Conservation (phyloP, 2,113 vertebrate genomes). For the Istiophorus platypterus region DNA sequence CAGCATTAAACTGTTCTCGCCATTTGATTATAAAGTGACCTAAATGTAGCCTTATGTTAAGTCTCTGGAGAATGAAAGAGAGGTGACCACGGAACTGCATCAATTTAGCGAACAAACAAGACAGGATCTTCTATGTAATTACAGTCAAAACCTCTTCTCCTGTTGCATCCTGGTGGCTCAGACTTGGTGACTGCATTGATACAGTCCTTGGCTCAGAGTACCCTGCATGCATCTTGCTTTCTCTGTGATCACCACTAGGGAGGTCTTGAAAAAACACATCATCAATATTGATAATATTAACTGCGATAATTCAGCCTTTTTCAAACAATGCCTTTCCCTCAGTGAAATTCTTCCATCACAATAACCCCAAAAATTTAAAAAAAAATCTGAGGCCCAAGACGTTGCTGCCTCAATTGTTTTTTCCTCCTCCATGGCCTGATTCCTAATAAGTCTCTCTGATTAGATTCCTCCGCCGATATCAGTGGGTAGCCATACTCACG, state of each 20-base stretch:
- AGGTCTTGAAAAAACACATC: background rate
- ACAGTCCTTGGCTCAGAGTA: background rate
- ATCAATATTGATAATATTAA: background rate
- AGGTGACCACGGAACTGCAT: background rate
- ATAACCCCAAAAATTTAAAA: conserved; percentile 30
- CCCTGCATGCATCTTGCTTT: background rate
- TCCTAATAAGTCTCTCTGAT: conserved; percentile 76
- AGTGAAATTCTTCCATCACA: conserved; percentile 25
- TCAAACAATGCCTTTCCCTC: conserved; percentile 16
- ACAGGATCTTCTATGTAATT: conserved; percentile 21
- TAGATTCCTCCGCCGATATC: conserved; percentile 77
- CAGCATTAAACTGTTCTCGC: background rate
- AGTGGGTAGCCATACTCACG: conserved; percentile 75
- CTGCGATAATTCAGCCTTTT: background rate
- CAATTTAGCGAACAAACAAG: conserved; percentile 44
- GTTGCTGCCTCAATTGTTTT: conserved; percentile 67
- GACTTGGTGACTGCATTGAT: background rate
- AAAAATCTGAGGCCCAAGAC: conserved; percentile 30
- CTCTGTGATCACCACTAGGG: background rate
- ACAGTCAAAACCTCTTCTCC: conserved; percentile 28
- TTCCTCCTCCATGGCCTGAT: conserved; percentile 58
- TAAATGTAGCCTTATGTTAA: background rate
- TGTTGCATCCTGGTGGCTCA: background rate
- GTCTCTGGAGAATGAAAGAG: conserved; percentile 4
- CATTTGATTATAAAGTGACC: background rate